Percentiles rank a stretch among this genome's conserved stretches.
phyloP scores from a whole-genome alignment of 2,888 invertebrate species.

The Macaria notata region DNA sequence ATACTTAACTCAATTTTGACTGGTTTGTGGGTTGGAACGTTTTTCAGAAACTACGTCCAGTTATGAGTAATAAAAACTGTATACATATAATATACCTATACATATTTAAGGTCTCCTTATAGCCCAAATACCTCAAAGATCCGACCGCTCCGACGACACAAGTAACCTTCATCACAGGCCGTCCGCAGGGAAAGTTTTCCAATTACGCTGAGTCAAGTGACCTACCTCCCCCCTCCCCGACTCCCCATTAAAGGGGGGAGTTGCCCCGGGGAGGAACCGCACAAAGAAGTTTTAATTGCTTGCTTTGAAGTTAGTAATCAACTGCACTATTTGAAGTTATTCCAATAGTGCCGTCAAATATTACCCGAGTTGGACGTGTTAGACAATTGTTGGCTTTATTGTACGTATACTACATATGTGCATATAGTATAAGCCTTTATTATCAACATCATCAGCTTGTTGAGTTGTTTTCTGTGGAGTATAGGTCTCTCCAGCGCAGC shows the following conservation, averaged over 20 bases:
- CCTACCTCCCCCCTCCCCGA: slow-evolving; percentile 45
- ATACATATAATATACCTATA: too few relatives aligned
- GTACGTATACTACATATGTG: too few relatives aligned
- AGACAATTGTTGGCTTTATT: slow-evolving; percentile 2
- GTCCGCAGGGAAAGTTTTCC: slow-evolving; percentile 40
- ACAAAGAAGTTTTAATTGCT: slow-evolving; percentile 81
- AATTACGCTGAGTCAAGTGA: slow-evolving; percentile 76
- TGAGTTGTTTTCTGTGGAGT: too few relatives aligned
- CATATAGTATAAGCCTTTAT: too few relatives aligned
- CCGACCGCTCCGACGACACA: slow-evolving; percentile 30
- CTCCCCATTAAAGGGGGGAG: not conserved
- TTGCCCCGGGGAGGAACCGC: slow-evolving; percentile 49
- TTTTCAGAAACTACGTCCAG: too few relatives aligned
- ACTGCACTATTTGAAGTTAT: slow-evolving; percentile 67
- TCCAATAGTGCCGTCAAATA: slow-evolving; percentile 42
- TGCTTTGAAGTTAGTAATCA: slow-evolving; percentile 69
- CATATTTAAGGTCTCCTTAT: not conserved
- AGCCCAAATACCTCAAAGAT: slow-evolving; percentile 29
- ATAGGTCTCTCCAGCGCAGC: too few relatives aligned
- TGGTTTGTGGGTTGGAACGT: too few relatives aligned
- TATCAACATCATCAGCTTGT: too few relatives aligned
- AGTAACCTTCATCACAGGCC: slow-evolving; percentile 34
- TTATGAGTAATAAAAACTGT: too few relatives aligned
- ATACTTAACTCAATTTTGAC: too few relatives aligned
- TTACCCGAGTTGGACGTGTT: slow-evolving; percentile 22